Conservation (phyloP, 2,888 invertebrate species). For the Lasioglossum vierecki region DNA sequence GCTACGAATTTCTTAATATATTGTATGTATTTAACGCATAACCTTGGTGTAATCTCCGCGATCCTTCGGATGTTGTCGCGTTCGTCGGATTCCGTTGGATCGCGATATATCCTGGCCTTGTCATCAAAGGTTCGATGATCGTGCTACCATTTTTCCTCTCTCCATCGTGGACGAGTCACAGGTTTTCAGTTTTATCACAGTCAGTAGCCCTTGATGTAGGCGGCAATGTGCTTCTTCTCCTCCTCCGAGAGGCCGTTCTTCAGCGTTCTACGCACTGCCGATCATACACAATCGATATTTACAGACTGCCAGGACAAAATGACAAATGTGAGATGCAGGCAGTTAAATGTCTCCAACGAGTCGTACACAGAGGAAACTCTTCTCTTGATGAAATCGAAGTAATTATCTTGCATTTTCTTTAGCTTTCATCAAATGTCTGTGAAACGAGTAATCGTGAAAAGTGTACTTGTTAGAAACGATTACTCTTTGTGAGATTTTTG, state of each 20-base stretch:
- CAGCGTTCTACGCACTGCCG: constrained; percentile 90
- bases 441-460: neutral
- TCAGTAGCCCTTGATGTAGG: constrained; percentile 90
- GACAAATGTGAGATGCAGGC: neutral
- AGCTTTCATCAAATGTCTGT: neutral
- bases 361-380: neutral
- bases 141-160: constrained; percentile 21
- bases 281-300: constrained; percentile 18
- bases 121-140: constrained; percentile 41
- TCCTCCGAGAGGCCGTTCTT: constrained; percentile 93
- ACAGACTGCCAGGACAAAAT: constrained; percentile 76
- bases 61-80: constrained; percentile 7
- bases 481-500: neutral
- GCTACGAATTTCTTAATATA: constrained; percentile 22
- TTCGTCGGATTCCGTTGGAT: constrained; percentile 25
- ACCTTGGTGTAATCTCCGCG: constrained; percentile 39
- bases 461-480: neutral
- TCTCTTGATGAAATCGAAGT: too few relatives aligned
- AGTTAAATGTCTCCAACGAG: neutral
- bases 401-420: too few relatives aligned
- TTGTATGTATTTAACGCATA: constrained; percentile 19
- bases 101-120: constrained; percentile 47
- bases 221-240: constrained; percentile 91
- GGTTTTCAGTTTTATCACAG: constrained; percentile 78
- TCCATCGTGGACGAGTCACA: constrained; percentile 67